Base-by-base conservation (phyloP, 2,113 vertebrate species). In the Epinephelus lanceolatus region DNA sequence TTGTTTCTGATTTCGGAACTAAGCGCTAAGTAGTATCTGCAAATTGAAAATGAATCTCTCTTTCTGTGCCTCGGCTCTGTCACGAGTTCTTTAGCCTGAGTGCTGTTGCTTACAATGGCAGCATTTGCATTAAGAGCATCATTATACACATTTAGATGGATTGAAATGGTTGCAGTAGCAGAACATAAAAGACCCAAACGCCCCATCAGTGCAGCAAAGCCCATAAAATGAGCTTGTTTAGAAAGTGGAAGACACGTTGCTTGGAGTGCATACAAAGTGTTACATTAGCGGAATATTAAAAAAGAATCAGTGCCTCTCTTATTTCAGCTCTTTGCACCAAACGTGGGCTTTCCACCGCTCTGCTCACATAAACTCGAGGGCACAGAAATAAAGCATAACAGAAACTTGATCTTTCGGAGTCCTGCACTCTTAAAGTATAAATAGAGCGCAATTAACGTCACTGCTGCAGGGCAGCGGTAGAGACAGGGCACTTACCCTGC, bases 401-500 rank as follows among this genome's bases (percentile, higher is more conserved):
- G 95, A 93, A 94, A 95, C 93, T 53, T 87, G 94, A 95, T 95
- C 93, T 93, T 93, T 90, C 86, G 37, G 70, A 80, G 80, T 92
- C 87, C 79, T 56, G 82, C 67, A 71, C 88, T 86, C 87, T 84
- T 85, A 61, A 83, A 78, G 81, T 95, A 95, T 91, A 95, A 95
- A 95, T 95, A 95, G 92, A 76, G 71, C 56, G 89, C 74, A 93
- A 87, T 94, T 88, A 94, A 90, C 88, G 93, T 94, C 92, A 94
- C 89, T 84, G 89, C 92, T 91, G 81, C 89, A 11, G 84, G 91
- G 89, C 82, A 90, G 91, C 10, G 83, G 53, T 84, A 84, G 94
- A 93, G 90, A 91, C 93, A 52, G 82, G 87, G 84, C 80, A 68
- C 78, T 88, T 89, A 80, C 84, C 83, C 70, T 86, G 88, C 94